Evolutionary conservation across 2,113 vertebrate genomes (phyloP).

Genomic region (Mirza zaza): DNA sequence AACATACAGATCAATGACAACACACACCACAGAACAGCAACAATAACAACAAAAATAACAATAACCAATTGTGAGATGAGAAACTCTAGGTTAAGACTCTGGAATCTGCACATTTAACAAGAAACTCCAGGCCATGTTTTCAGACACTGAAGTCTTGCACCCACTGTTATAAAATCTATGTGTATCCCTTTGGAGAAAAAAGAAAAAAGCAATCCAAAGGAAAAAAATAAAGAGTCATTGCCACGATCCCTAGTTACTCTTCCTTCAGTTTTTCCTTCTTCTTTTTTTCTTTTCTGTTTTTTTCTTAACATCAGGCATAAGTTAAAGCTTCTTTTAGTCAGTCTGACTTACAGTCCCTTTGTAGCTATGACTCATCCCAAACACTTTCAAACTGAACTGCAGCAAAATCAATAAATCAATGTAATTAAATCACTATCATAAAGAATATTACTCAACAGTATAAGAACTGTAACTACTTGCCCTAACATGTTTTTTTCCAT

Average conservation of each 20-base stretch:
- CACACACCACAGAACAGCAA: background rate
- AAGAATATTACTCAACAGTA: slow-evolving; percentile 55
- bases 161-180: background rate
- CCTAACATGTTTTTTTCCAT: slow-evolving; percentile 23
- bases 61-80: background rate
- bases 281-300: background rate
- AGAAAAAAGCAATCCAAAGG: background rate
- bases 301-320: background rate
- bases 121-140: background rate
- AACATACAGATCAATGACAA: background rate
- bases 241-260: background rate
- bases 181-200: background rate
- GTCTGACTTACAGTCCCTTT: slow-evolving; percentile 25
- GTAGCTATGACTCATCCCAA: slow-evolving; percentile 57
- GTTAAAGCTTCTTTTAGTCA: background rate
- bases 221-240: background rate
- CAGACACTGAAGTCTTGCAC: background rate
- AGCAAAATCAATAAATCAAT: slow-evolving; percentile 61
- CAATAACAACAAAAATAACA: background rate
- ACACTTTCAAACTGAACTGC: slow-evolving; percentile 43
- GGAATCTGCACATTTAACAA: background rate
- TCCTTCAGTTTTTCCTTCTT: background rate
- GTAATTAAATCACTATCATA: slow-evolving; percentile 70
- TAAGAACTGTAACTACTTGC: slow-evolving; percentile 42
- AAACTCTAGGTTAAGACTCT: background rate